Base-by-base conservation (phyloP, 2,113 vertebrate genomes). In the Lagopus leucura region DNA sequence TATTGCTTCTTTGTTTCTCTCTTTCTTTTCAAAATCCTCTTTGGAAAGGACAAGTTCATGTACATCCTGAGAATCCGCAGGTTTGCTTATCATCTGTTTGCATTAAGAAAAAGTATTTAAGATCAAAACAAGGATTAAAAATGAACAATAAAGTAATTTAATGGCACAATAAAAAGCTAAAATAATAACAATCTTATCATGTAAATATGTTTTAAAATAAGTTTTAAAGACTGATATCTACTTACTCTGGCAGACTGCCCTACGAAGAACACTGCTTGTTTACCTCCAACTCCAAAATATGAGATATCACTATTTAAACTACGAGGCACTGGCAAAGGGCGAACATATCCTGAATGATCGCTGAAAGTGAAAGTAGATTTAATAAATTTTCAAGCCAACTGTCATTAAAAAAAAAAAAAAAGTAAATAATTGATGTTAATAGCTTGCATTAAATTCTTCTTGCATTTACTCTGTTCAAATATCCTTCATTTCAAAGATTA, bases 221-320 rank as follows among this genome's bases (percentile, higher is more conserved):
- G 57, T 32, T 24, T 57, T 28, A 2, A 80, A 82, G 64, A 65
- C 4, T 55, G 60, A 54, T 7, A 40, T 80, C 91, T 84, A 98
- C 98, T 97, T 98, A 99, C 99, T 96, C 98, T 98, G 91, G 97
- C 97, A 95, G 97, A 98, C 21, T 99, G 97, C 88, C 99, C 99
- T 89, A 99, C 98, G 96, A 98, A 99, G 97, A 99, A 99, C 76
- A 98, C 98, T 12, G 99, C 99, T 94, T 99, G 99, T 93, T 99
- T 99, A 86, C 99, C 99, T 89, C 99, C 99, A 78, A 99, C 99
- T 94, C 99, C 99, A 96, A 99, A 99, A 96, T 98, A 99, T 2
- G 99, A 99, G 94, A 99, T 99, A 83, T 99, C 99, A 83, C 99
- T 99, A 92, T 99, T 99, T 90, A 99, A 98, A 96, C 99, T 99